Evolutionary conservation across 2,113 vertebrate species (phyloP).

Genomic region (Sander vitreus): DNA sequence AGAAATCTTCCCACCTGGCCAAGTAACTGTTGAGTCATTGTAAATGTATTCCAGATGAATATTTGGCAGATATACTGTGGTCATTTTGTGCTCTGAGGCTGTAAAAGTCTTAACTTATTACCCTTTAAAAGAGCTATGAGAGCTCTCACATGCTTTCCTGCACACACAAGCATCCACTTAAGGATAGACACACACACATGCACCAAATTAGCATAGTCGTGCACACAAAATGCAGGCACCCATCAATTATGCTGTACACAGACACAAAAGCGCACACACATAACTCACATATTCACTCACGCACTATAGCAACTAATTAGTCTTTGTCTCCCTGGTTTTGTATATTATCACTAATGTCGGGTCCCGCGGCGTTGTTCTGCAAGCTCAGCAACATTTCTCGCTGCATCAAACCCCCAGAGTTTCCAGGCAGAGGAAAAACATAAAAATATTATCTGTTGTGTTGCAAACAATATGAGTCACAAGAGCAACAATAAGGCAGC

Average conservation of each 20-base stretch:
- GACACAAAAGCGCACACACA: slow-evolving; percentile 13
- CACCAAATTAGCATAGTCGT: slow-evolving; percentile 60
- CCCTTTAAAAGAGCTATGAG: slow-evolving; percentile 48
- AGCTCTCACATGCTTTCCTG: slow-evolving; percentile 31
- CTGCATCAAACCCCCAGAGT: slow-evolving; percentile 77
- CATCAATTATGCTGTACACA: slow-evolving; percentile 51
- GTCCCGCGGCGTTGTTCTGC: slow-evolving; percentile 68
- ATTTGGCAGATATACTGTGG: slow-evolving; percentile 50
- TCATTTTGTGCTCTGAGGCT: slow-evolving; percentile 32
- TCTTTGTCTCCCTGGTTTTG: slow-evolving; percentile 75
- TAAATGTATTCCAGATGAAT: slow-evolving; percentile 11
- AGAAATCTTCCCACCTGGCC: slow-evolving; percentile 2
- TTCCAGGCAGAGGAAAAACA: slow-evolving; percentile 65
- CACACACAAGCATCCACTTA: slow-evolving; percentile 34
- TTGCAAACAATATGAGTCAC: slow-evolving; percentile 74
- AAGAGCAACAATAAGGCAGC: slow-evolving; percentile 58
- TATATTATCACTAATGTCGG: slow-evolving; percentile 71
- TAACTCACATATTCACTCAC: slow-evolving; percentile 18
- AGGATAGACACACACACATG: slow-evolving; percentile 31
- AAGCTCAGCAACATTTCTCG: slow-evolving; percentile 77
- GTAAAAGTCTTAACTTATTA: slow-evolving; percentile 46
- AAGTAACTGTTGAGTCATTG: slow-evolving; percentile 9
- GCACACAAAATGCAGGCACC: slow-evolving; percentile 23
- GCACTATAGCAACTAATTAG: slow-evolving; percentile 73
- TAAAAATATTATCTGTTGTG: slow-evolving; percentile 74